A percentile compares a stretch with the other conserved stretches of the same genome.
Conservation (phyloP, 2,888 invertebrate species). For the Nebria salina region DNA sequence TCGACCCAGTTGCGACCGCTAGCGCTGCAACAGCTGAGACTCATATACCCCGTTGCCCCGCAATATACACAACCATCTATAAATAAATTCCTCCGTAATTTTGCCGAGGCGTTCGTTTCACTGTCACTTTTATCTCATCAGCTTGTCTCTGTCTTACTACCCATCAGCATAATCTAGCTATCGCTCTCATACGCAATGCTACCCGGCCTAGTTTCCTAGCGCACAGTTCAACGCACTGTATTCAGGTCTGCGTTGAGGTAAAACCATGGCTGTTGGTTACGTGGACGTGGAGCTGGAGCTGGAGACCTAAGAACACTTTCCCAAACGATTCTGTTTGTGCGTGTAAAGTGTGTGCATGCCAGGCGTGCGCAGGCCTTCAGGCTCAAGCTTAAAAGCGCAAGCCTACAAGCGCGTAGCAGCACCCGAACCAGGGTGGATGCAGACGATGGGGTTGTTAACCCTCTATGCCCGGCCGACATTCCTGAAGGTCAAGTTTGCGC, state of each 20-base stretch:
- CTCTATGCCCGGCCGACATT: slow-evolving; percentile 29
- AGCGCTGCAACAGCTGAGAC: slow-evolving; percentile 34
- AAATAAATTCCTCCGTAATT: slow-evolving; percentile 45
- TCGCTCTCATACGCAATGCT: slow-evolving; percentile 14
- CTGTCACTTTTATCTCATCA: slow-evolving; percentile 51
- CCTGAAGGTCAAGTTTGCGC: slow-evolving; percentile 61
- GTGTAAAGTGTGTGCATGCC: slow-evolving; percentile 7
- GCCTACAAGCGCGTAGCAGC: background rate
- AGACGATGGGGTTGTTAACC: slow-evolving; percentile 38
- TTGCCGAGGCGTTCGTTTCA: slow-evolving; percentile 49
- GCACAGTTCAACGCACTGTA: slow-evolving; percentile 39
- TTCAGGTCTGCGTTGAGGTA: slow-evolving; percentile 44
- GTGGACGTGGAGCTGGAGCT: slow-evolving; percentile 10
- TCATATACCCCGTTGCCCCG: slow-evolving; percentile 9
- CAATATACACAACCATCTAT: slow-evolving; percentile 32
- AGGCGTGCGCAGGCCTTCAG: slow-evolving; percentile 6
- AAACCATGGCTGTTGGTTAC: slow-evolving; percentile 24
- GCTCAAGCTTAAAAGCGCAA: background rate
- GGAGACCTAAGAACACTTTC: slow-evolving; percentile 28
- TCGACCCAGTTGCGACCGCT: slow-evolving; percentile 34
- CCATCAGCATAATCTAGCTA: background rate
- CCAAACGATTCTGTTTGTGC: slow-evolving; percentile 12
- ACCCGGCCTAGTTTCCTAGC: slow-evolving; percentile 43
- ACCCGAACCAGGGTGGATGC: background rate
- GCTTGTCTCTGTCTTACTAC: slow-evolving; percentile 19